Evolutionary conservation across 2,113 vertebrate species (phyloP).

Genomic region (Tychaedon coryphoeus): DNA sequence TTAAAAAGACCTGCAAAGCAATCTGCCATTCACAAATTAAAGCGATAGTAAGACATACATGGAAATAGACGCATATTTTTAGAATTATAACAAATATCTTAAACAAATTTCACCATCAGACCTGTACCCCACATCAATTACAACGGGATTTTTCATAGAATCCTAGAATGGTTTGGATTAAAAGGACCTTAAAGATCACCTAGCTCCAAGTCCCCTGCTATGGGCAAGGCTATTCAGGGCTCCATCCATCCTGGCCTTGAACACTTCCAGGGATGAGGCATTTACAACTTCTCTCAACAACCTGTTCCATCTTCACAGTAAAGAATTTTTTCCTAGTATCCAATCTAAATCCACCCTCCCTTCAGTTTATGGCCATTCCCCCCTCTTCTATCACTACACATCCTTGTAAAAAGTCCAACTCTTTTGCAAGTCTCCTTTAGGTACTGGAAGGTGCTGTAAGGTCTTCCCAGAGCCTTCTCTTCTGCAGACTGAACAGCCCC

Average conservation of each 20-base stretch:
- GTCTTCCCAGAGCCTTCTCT: not conserved
- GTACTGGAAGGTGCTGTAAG: not conserved
- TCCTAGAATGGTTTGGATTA: not conserved
- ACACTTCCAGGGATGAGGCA: not conserved
- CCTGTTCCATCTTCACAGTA: not conserved
- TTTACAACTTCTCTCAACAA: not conserved
- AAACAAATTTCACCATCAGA: not conserved
- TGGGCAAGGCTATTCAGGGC: not conserved
- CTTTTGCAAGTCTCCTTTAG: not conserved
- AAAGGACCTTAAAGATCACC: not conserved
- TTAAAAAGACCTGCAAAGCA: not conserved
- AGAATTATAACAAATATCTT: rapidly evolving
- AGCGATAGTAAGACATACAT: not conserved
- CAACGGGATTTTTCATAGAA: rapidly evolving
- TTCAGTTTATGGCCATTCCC: not conserved
- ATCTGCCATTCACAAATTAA: not conserved
- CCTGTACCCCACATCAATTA: not conserved
- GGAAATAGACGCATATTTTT: rapidly evolving
- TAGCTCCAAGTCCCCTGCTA: not conserved
- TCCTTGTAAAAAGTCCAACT: not conserved
- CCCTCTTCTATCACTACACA: not conserved
- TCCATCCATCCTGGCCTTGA: not conserved
- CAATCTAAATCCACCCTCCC: not conserved
- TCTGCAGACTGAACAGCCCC: too few species aligned
- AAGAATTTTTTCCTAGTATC: not conserved